phyloP scores from a whole-genome alignment of 2,797 vertebrate species.

The Aythya fuligula region DNA sequence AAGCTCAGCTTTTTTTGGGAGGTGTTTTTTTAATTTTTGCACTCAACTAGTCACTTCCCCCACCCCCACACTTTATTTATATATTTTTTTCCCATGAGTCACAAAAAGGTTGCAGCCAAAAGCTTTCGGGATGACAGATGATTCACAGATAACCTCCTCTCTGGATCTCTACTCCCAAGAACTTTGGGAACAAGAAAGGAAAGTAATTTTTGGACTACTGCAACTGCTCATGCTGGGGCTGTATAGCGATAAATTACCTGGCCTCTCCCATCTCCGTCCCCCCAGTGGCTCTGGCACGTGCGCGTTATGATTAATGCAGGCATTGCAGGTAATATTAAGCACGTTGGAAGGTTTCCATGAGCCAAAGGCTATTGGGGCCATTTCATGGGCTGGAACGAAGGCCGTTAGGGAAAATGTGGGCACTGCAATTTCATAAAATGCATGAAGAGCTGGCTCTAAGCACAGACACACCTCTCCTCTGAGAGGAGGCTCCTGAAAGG shows the following conservation, averaged over 20 bases:
- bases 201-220: constrained; percentile 44
- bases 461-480: not conserved
- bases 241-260: not conserved
- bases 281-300: constrained; percentile 14
- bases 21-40: constrained; percentile 32
- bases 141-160: constrained; percentile 47
- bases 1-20: constrained; percentile 16
- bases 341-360: not conserved
- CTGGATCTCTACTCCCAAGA: not conserved
- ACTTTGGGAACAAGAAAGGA: constrained; percentile 38
- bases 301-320: not conserved
- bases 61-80: constrained; percentile 43
- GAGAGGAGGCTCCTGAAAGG: not conserved
- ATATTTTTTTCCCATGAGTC: not conserved
- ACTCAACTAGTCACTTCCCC: constrained; percentile 49
- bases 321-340: not conserved
- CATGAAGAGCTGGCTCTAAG: not conserved
- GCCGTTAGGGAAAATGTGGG: constrained; percentile 19
- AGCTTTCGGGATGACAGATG: constrained; percentile 34
- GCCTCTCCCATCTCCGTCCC: constrained; percentile 7
- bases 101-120: constrained; percentile 45
- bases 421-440: not conserved
- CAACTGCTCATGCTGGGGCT: not conserved
- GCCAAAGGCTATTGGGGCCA: constrained; percentile 9
- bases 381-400: not conserved